Evolutionary conservation across 2,797 vertebrate genomes (phyloP).

Genomic region (Prionace glauca): DNA sequence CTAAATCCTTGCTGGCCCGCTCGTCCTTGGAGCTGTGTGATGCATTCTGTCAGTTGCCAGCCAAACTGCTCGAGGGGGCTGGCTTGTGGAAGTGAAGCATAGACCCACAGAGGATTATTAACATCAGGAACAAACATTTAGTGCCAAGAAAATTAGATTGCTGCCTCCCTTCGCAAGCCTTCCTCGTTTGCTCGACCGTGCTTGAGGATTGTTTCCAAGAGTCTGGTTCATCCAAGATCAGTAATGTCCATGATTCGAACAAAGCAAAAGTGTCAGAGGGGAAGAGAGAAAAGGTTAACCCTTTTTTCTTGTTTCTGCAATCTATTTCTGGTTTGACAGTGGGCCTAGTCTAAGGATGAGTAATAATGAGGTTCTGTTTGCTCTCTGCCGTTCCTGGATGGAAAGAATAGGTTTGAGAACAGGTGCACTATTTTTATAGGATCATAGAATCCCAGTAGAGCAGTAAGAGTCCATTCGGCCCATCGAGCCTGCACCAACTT

Average conservation of each 20-base stretch:
- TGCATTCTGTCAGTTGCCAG: neutral
- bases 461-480: no score
- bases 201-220: neutral
- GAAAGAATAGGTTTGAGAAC: neutral
- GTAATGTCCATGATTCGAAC: neutral
- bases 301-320: neutral
- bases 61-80: conserved; percentile 3
- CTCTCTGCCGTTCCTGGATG: neutral
- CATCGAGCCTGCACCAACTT: neutral
- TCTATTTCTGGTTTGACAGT: no score
- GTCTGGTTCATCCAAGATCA: neutral
- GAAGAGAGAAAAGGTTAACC: neutral
- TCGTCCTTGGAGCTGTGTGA: neutral
- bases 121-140: neutral
- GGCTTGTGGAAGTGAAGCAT: neutral
- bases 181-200: neutral
- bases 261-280: neutral
- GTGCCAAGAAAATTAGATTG: conserved; percentile 8
- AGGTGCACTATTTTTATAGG: neutral
- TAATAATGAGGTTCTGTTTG: neutral
- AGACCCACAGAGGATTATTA: conserved; percentile 12
- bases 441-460: neutral
- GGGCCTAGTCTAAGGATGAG: neutral
- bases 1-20: neutral
- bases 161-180: neutral